These are phyloP conservation scores for Burhinus bistriatus DNA, from an alignment of 2,113 vertebrate species.

Conservation along the genomic window DNA sequence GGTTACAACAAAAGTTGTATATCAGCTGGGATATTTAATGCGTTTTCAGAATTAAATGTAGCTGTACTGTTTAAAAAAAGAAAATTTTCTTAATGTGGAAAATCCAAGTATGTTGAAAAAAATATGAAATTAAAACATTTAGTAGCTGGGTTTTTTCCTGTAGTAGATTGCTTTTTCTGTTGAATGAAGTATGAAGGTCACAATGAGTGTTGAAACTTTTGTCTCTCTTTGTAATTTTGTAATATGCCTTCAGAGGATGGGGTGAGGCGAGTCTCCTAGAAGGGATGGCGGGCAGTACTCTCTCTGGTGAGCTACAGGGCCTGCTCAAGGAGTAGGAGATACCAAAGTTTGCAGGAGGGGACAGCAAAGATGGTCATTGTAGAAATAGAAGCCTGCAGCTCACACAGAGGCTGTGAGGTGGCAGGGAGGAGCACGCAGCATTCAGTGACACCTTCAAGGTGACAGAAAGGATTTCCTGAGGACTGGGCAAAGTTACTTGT, in stretches of 20 bases:
- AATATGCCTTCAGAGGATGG: not conserved
- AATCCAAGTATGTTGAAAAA: not conserved
- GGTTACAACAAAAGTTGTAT: not conserved
- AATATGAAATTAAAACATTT: not conserved
- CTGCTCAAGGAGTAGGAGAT: not conserved
- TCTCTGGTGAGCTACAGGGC: not conserved
- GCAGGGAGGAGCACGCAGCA: not conserved
- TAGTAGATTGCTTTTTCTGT: not conserved
- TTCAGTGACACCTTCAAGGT: not conserved
- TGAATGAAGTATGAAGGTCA: not conserved
- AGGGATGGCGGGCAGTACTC: not conserved
- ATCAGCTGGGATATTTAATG: not conserved
- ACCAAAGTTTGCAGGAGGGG: not conserved
- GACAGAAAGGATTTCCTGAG: not conserved
- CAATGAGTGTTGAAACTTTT: not conserved
- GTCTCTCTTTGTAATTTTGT: not conserved
- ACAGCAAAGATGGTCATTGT: not conserved
- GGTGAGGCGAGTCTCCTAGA: fast-evolving
- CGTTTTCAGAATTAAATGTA: not conserved
- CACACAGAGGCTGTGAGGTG: not conserved
- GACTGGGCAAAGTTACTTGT: not conserved
- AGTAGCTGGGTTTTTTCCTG: not conserved
- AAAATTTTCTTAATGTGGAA: not conserved
- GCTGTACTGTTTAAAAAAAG: not conserved
- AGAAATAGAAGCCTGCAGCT: not conserved